These are phyloP conservation scores for Anadara kagoshimensis DNA, from an alignment of 1,140 invertebrate species.

Conservation along the genomic window DNA sequence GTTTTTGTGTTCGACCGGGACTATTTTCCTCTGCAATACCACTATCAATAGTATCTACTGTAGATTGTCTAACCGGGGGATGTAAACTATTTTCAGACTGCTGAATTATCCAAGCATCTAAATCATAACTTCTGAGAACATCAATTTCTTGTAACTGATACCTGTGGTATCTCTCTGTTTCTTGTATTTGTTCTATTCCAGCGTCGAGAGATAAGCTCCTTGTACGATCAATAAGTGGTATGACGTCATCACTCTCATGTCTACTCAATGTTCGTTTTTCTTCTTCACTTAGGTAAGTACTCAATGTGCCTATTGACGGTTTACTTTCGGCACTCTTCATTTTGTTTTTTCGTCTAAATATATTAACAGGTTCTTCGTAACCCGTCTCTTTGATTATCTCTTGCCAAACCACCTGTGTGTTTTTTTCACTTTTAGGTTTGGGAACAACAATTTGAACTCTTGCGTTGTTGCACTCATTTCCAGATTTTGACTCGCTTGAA, in stretches of 20 bases:
- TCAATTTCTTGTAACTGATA: too few relatives aligned
- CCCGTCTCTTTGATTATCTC: constrained; percentile 15
- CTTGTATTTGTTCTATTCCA: not conserved
- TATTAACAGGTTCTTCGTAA: too few relatives aligned
- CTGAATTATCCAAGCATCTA: constrained; percentile 10
- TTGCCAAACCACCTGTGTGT: constrained; percentile 22
- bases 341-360: too few relatives aligned
- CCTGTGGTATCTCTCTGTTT: too few relatives aligned
- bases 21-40: constrained; percentile 50
- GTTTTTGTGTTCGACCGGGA: not conserved
- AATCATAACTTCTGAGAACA: not conserved
- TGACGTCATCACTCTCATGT: too few relatives aligned
- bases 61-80: constrained; percentile 45
- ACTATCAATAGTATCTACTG: constrained; percentile 56
- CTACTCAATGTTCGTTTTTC: too few relatives aligned
- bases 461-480: not conserved
- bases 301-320: too few relatives aligned
- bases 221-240: not conserved
- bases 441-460: constrained; percentile 19
- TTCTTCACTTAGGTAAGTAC: too few relatives aligned
- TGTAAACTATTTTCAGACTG: not conserved
- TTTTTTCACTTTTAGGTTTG: constrained; percentile 35
- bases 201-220: not conserved
- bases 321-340: too few relatives aligned
- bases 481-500: too few relatives aligned